These are phyloP conservation scores for Acronicta psi DNA, from an alignment of 2,888 invertebrate genomes.

Conservation along the genomic window DNA sequence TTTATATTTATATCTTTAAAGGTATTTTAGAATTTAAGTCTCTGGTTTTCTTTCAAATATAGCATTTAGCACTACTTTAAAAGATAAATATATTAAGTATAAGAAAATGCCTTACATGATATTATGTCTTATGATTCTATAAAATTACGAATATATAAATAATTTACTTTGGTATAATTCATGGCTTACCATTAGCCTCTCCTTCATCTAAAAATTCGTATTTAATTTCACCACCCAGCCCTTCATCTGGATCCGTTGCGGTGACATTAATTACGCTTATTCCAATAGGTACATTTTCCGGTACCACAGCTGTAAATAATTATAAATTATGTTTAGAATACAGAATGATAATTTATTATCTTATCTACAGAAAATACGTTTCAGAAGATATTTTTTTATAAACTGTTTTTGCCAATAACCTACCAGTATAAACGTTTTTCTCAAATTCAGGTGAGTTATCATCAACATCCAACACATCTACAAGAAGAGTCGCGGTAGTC, in stretches of 20 bases:
- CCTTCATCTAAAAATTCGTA: slow-evolving; percentile 93
- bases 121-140: no score
- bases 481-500: slow-evolving; percentile 90
- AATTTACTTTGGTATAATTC: neutral
- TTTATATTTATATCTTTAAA: no score
- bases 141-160: no score
- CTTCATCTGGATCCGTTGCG: slow-evolving; percentile 94
- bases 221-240: slow-evolving; percentile 91
- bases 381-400: no score
- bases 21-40: no score
- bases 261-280: slow-evolving; percentile 91
- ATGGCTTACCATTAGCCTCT: slow-evolving; percentile 91
- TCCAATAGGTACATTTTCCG: slow-evolving; percentile 92
- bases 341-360: neutral
- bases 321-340: neutral
- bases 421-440: slow-evolving; percentile 89
- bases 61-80: no score
- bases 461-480: slow-evolving; percentile 93
- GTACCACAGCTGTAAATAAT: slow-evolving; percentile 90
- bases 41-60: no score
- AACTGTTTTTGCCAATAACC: neutral
- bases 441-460: slow-evolving; percentile 93
- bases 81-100: no score
- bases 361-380: no score
- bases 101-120: no score